Percentiles rank a stretch among this genome's conserved stretches.
These are phyloP conservation scores for Selenia dentaria DNA, from an alignment of 2,888 invertebrate genomes.

Conservation along the genomic window DNA sequence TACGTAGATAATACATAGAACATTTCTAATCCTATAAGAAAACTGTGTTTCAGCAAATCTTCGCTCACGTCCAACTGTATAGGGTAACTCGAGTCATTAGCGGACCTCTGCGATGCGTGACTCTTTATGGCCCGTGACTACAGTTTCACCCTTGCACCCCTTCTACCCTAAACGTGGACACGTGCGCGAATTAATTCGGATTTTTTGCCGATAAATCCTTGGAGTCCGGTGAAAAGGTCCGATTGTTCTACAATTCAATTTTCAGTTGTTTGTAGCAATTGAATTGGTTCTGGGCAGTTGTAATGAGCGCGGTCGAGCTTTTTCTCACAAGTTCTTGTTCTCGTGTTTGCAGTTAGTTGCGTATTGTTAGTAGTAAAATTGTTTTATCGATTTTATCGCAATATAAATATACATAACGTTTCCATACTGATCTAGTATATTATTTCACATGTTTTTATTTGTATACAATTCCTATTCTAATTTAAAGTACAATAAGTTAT, in stretches of 20 bases:
- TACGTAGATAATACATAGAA: too few species aligned
- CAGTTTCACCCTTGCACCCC: conserved; percentile 58
- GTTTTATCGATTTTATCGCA: too few species aligned
- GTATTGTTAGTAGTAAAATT: too few species aligned
- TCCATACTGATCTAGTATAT: too few species aligned
- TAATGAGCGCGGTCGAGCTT: neutral
- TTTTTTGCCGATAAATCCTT: conserved; percentile 68
- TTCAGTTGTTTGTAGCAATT: conserved; percentile 27
- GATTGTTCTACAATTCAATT: conserved; percentile 59
- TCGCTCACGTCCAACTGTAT: conserved; percentile 6
- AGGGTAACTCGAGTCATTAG: conserved; percentile 56
- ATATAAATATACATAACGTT: too few species aligned
- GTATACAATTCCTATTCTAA: too few species aligned
- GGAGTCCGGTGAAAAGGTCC: conserved; percentile 50
- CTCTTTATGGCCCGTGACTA: conserved; percentile 78
- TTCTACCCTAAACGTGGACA: conserved; percentile 76
- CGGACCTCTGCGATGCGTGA: conserved; percentile 69
- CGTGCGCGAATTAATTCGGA: conserved; percentile 78
- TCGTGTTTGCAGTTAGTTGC: too few species aligned
- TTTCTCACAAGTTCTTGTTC: neutral
- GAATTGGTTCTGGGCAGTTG: conserved; percentile 6
- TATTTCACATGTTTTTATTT: too few species aligned
- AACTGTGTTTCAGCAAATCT: neutral
- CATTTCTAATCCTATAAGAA: too few species aligned
- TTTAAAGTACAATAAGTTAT: too few species aligned